Evolutionary conservation across 2,888 invertebrate species (phyloP), one percentile per base, ranked within the genome.

Genomic region (Dasysyrphus albostriatus): DNA sequence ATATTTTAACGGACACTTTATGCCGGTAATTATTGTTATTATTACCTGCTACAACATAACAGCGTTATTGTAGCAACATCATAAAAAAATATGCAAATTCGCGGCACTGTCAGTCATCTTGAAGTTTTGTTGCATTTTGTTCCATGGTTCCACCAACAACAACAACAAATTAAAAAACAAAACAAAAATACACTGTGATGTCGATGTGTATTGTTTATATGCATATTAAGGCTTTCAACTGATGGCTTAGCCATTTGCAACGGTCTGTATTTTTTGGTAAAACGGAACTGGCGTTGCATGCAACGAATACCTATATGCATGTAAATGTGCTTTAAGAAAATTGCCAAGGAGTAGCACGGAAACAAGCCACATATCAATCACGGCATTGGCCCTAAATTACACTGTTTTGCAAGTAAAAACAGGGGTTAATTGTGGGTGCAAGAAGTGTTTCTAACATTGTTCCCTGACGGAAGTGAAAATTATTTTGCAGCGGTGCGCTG

Each of bases 281-380:
- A 73, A 61, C 73, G 56, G 49, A 73, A 72, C 75, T 61, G 24
- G 51, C 70, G 54, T 78, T 74, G 70, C 87, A 87, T 82, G 82
- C 70, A 65, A 61, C 32, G 42, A 72, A 65, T 24, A n/a, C n/a
- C n/a, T 34, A 39, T 39, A 32, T 32, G 32, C 1, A 34, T 5
- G 12, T 59, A 24, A 24, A 29, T 16, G 5, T 49, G 14, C 49
- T 59, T 37, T 49, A 58, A 47, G 73, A 74, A 76, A 44, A 61
- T 65, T 72, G 44, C 58, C 63, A 47, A 74, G 70, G 29, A 74
- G 78, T 6, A 74, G 61, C 82, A 79, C 87, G 83, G 83, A 87
- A 83, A 87, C 87, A 87, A 87, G 87, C 87, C 87, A 79, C 87
- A 87, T 74, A 87, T 87, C 87, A 87, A 87, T 87, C 87, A 87